Evolutionary conservation across 2,888 invertebrate genomes (phyloP).

Genomic region (Beris morrisii): DNA sequence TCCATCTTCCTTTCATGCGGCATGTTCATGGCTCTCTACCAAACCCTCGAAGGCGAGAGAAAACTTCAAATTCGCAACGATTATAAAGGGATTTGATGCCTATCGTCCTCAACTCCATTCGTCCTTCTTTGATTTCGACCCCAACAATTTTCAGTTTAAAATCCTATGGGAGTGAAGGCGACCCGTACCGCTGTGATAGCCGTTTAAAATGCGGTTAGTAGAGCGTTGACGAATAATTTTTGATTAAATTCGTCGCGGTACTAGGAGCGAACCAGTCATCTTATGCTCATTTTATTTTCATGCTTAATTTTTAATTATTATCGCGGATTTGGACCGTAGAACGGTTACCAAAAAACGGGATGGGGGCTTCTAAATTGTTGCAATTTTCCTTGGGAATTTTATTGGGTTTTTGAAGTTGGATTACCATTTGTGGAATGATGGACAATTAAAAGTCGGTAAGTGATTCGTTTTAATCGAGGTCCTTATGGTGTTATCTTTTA

Average conservation of each 20-base stretch:
- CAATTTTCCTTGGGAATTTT: too few relatives aligned
- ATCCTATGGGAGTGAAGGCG: background rate
- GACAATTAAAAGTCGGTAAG: too few relatives aligned
- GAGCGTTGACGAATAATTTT: conserved; percentile 22
- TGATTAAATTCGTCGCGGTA: background rate
- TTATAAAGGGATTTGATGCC: conserved; percentile 22
- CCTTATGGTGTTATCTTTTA: too few relatives aligned
- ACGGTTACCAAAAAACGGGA: too few relatives aligned
- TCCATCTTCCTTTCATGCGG: conserved; percentile 12
- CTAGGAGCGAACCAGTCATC: background rate
- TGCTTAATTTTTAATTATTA: conserved; percentile 16
- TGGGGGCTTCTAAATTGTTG: too few relatives aligned
- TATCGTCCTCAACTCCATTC: background rate
- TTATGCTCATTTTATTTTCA: conserved; percentile 2
- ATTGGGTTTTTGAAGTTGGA: too few relatives aligned
- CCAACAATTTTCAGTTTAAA: conserved; percentile 6
- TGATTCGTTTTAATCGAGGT: too few relatives aligned
- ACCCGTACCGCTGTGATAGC: background rate
- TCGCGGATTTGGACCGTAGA: too few relatives aligned
- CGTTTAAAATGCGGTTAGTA: conserved; percentile 25
- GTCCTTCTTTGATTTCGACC: too few relatives aligned
- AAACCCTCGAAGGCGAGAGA: conserved; percentile 2
- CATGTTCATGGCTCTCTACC: background rate
- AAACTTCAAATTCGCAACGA: conserved; percentile 26
- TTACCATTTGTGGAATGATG: too few relatives aligned